Evolutionary conservation across 2,888 invertebrate species (phyloP).

Genomic region (Thysanoteuthis rhombus): DNA sequence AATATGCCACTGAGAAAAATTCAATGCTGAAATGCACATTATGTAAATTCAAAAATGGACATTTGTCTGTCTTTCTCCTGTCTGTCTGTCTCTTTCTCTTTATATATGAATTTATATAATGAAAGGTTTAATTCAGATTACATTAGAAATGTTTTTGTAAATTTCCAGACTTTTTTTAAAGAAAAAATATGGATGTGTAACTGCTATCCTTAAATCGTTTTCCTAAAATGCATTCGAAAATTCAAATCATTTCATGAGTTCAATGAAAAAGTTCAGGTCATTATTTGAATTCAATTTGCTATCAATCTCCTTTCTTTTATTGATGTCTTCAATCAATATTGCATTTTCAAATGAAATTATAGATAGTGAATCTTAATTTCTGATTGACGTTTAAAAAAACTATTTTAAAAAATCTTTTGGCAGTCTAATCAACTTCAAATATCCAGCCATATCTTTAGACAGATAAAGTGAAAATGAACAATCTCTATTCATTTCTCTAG

Average conservation of each 20-base stretch:
- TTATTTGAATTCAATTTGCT: background rate
- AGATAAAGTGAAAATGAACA: background rate
- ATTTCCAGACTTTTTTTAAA: background rate
- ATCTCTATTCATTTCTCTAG: background rate
- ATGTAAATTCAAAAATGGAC: too few relatives aligned
- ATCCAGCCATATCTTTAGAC: background rate
- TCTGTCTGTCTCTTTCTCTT: too few relatives aligned
- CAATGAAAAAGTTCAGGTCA: background rate
- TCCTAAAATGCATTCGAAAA: background rate
- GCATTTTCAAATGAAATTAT: background rate
- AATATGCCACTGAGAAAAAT: too few relatives aligned
- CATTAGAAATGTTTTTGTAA: background rate
- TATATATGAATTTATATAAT: too few relatives aligned
- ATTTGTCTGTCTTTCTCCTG: too few relatives aligned
- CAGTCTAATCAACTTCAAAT: background rate
- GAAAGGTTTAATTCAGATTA: too few relatives aligned
- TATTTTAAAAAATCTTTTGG: background rate
- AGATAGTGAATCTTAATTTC: conserved; percentile 12
- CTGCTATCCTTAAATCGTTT: background rate
- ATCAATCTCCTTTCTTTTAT: background rate
- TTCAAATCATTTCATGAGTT: background rate
- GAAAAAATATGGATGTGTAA: background rate
- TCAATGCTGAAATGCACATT: too few relatives aligned
- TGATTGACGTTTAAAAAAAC: background rate
- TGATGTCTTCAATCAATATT: background rate